phyloP scores from a whole-genome alignment of 2,888 invertebrate genomes.

The Oligia fasciuncula region DNA sequence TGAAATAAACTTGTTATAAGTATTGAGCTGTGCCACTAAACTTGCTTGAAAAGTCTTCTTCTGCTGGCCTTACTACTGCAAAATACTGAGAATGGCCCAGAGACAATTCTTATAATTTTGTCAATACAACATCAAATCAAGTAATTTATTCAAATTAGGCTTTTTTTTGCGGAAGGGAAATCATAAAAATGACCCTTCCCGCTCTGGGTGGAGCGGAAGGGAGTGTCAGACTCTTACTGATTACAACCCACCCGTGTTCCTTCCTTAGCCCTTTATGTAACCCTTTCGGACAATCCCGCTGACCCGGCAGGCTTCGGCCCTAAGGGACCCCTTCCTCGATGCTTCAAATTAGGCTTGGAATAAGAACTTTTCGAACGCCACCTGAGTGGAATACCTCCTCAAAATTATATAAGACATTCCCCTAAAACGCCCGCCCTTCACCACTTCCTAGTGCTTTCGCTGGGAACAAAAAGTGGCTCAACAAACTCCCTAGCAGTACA shows the following conservation, averaged over 20 bases:
- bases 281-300: no score
- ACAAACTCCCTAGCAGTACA: not conserved
- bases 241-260: no score
- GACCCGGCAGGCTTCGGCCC: no score
- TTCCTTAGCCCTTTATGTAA: no score
- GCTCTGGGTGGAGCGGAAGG: no score
- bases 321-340: no score
- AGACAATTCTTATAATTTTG: not conserved
- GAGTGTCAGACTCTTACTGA: no score
- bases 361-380: not conserved
- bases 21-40: not conserved
- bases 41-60: not conserved
- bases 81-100: not conserved
- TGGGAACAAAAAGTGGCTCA: not conserved
- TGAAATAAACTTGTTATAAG: slow-evolving; percentile 4
- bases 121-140: not conserved
- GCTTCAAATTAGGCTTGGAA: not conserved
- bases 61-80: no score
- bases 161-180: no score
- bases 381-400: not conserved
- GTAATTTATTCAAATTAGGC: not conserved
- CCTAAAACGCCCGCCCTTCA: not conserved
- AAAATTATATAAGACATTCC: not conserved
- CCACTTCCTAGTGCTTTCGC: not conserved
- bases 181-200: no score